These are phyloP conservation scores for Harpalus rubripes DNA, from an alignment of 2,888 invertebrate species.

Conservation along the genomic window DNA sequence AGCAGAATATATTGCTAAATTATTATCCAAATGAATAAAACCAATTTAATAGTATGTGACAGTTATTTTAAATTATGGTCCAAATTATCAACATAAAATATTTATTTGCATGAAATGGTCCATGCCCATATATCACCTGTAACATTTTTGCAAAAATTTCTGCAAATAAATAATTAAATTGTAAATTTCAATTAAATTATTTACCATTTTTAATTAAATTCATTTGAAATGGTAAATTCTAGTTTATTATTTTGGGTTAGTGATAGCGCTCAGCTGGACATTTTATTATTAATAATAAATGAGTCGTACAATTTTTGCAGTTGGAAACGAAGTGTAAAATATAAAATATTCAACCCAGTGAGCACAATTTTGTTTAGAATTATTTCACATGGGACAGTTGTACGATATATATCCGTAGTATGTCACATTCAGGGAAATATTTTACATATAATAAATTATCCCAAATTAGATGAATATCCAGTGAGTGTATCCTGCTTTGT, in stretches of 20 bases:
- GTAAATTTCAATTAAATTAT: slow-evolving; percentile 1
- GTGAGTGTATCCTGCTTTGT: slow-evolving; percentile 35
- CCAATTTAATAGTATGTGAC: not conserved
- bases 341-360: slow-evolving; percentile 21
- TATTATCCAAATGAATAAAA: not conserved
- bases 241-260: slow-evolving; percentile 3
- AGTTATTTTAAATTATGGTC: not conserved
- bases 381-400: not conserved
- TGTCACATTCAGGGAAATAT: slow-evolving; percentile 41
- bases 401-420: slow-evolving; percentile 3
- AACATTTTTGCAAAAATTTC: not conserved
- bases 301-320: not conserved
- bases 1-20: not conserved
- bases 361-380: not conserved
- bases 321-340: slow-evolving; percentile 17
- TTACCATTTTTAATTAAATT: slow-evolving; percentile 7
- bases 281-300: slow-evolving; percentile 15
- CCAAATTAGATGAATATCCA: slow-evolving; percentile 35
- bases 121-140: not conserved
- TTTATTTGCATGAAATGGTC: not conserved
- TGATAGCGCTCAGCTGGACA: not conserved
- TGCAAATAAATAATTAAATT: not conserved
- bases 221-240: not conserved
- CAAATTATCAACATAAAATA: not conserved
- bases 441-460: slow-evolving; percentile 44